phyloP scores from a whole-genome alignment of 2,113 vertebrate species.

The Eptesicus fuscus region DNA sequence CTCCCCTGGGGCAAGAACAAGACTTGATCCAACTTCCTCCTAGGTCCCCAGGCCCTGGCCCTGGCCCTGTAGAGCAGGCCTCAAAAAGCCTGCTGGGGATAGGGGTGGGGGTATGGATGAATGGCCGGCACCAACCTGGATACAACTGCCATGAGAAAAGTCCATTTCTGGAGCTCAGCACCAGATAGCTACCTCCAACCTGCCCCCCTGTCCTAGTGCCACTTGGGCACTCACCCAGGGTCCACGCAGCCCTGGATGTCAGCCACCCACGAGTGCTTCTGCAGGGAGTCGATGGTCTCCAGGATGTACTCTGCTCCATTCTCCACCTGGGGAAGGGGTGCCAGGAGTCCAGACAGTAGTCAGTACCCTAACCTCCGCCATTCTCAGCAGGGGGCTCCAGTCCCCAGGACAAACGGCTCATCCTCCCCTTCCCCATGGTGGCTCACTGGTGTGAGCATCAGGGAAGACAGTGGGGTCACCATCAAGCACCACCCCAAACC shows the following conservation, averaged over 20 bases:
- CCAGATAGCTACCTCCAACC: not conserved
- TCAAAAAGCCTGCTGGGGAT: not conserved
- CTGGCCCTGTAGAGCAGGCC: not conserved
- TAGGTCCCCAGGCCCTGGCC: not conserved
- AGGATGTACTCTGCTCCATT: constrained; percentile 96
- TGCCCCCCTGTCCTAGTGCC: not conserved
- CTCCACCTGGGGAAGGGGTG: constrained; percentile 83
- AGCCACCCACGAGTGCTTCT: constrained; percentile 99
- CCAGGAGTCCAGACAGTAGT: no score
- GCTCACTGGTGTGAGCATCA: not conserved
- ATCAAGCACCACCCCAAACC: not conserved
- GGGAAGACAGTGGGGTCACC: not conserved
- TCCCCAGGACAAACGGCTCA: not conserved
- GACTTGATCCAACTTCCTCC: not conserved
- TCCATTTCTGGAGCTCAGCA: not conserved
- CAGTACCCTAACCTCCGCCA: not conserved
- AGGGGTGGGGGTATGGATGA: no score
- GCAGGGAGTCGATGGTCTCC: constrained; percentile 97
- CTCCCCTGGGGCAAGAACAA: not conserved
- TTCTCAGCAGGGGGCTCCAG: not conserved
- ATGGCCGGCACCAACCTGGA: not conserved
- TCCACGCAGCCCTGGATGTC: constrained; percentile 99
- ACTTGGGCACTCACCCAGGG: constrained; percentile 86
- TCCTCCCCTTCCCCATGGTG: accelerated
- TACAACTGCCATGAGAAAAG: not conserved